phyloP scores from a whole-genome alignment of 2,888 invertebrate species.

The Epinotia nisella region DNA sequence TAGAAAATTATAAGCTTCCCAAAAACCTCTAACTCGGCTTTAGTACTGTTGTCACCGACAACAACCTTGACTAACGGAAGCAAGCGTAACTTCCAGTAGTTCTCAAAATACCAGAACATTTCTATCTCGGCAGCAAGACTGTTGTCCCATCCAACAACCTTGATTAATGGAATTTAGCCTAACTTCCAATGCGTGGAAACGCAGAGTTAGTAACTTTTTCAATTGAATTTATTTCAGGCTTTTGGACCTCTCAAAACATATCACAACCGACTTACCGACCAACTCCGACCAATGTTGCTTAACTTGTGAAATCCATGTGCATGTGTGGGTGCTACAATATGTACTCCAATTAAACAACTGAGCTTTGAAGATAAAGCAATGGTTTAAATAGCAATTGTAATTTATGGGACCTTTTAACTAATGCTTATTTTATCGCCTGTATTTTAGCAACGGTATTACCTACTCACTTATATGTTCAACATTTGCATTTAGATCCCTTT shows the following conservation, averaged over 20 bases:
- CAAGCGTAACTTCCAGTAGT: not conserved
- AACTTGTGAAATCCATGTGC: not conserved
- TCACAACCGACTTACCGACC: no score
- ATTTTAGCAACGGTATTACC: constrained; percentile 5
- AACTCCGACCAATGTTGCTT: not conserved
- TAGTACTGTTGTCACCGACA: not conserved
- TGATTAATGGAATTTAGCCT: no score
- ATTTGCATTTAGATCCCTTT: constrained; percentile 22
- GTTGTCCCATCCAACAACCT: no score
- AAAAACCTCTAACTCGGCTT: not conserved
- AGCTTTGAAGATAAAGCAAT: not conserved
- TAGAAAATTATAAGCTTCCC: not conserved
- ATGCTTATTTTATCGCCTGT: not conserved
- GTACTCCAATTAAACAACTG: not conserved
- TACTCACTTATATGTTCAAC: not conserved
- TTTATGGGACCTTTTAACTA: not conserved
- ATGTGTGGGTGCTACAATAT: not conserved
- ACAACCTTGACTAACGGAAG: not conserved
- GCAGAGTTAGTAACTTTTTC: no score
- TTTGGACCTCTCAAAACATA: not conserved
- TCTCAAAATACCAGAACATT: not conserved
- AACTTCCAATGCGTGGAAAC: no score
- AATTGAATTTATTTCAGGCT: no score
- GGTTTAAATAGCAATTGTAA: not conserved
- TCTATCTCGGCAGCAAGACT: no score